Evolutionary conservation across 2,113 vertebrate genomes (phyloP).

Genomic region (Fukomys damarensis): DNA sequence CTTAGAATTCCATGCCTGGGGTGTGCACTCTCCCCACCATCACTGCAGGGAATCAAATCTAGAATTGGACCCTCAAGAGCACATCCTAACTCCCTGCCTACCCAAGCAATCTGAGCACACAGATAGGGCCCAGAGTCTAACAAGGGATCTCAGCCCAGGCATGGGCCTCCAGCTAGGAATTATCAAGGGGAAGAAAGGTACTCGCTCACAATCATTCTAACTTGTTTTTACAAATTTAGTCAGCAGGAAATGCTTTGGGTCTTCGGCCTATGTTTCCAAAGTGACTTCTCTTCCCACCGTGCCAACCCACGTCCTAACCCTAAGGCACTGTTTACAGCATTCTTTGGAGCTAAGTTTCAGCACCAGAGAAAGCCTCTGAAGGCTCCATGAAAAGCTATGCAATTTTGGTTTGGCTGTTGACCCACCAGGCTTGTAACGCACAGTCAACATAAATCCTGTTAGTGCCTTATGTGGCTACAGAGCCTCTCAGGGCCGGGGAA

Average conservation of each 20-base stretch:
- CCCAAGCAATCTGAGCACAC: too few relatives aligned
- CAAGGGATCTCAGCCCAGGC: background rate
- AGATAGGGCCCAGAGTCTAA: background rate
- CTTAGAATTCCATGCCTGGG: background rate
- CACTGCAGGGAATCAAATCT: too few relatives aligned
- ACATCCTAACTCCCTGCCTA: background rate
- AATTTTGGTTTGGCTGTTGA: background rate
- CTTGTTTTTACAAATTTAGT: background rate
- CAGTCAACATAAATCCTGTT: background rate
- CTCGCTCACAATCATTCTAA: background rate
- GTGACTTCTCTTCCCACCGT: background rate
- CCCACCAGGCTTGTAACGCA: background rate
- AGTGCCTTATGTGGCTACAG: background rate
- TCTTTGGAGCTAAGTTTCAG: background rate
- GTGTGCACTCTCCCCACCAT: rapidly evolving
- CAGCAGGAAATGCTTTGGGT: background rate
- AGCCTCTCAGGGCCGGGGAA: background rate
- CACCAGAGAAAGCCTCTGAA: background rate
- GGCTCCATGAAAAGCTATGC: background rate
- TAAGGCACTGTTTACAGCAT: too few relatives aligned
- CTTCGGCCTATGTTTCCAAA: background rate
- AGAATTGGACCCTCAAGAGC: background rate
- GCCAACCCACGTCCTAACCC: background rate
- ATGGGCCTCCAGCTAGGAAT: background rate
- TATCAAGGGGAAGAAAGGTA: background rate